phyloP scores from a whole-genome alignment of 2,113 vertebrate species.

The Petromus typicus region DNA sequence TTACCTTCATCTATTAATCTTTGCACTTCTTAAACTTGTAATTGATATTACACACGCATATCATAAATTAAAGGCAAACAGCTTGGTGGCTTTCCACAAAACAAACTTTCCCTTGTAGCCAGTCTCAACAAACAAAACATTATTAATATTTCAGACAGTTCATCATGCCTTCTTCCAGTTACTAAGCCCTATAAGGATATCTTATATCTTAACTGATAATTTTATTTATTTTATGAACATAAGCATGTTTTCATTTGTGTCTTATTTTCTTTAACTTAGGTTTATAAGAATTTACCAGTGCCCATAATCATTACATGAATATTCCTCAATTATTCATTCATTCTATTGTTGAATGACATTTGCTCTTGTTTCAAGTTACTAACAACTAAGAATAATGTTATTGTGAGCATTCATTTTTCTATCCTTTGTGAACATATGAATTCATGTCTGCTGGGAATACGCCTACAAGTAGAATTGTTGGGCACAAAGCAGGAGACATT shows the following conservation, averaged over 20 bases:
- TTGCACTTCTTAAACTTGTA: constrained; percentile 59
- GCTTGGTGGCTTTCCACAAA: not conserved
- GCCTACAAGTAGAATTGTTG: not conserved
- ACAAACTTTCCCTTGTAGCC: not conserved
- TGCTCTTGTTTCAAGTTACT: not conserved
- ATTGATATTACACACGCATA: not conserved
- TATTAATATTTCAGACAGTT: not conserved
- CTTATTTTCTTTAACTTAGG: not conserved
- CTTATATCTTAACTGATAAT: not conserved
- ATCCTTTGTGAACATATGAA: not conserved
- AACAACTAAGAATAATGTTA: not conserved
- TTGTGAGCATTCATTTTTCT: not conserved
- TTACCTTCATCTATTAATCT: constrained; percentile 60
- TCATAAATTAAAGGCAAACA: constrained; percentile 47
- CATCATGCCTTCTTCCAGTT: not conserved
- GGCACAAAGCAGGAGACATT: not conserved
- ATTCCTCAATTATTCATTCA: not conserved
- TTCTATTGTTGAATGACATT: not conserved
- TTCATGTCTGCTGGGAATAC: not conserved
- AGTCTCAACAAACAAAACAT: not conserved
- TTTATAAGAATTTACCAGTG: not conserved
- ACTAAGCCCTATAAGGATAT: not conserved
- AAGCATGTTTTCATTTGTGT: not conserved
- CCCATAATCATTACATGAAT: not conserved
- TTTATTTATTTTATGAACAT: not conserved